These are phyloP conservation scores for Alligator sinensis DNA, from an alignment of 2,113 vertebrate species.

Conservation along the genomic window DNA sequence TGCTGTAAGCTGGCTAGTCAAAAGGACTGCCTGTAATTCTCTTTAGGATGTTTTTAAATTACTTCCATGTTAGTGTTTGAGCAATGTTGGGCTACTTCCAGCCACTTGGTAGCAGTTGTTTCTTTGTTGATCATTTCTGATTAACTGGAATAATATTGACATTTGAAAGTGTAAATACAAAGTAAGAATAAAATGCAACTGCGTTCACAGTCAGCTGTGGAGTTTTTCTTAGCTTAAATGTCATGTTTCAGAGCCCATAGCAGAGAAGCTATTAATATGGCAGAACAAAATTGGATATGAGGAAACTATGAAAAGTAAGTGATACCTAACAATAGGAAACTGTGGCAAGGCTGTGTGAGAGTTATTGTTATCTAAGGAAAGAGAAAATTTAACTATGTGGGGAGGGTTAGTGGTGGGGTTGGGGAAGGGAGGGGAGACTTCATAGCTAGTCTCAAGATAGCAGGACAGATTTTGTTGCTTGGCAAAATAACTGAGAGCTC, in stretches of 20 bases:
- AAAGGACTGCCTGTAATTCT: rapidly evolving
- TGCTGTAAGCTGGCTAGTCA: conserved; percentile 3
- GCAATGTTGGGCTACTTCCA: neutral
- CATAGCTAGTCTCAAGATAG: neutral
- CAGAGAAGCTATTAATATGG: neutral
- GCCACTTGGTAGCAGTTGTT: neutral
- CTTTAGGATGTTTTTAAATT: conserved; percentile 59
- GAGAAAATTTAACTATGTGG: neutral
- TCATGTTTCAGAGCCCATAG: neutral
- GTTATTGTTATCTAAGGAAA: neutral
- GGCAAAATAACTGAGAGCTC: neutral
- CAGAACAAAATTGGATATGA: neutral
- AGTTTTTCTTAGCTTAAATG: neutral
- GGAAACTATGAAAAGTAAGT: neutral
- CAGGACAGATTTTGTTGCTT: neutral
- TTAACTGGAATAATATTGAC: neutral
- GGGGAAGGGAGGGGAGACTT: neutral
- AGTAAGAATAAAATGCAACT: neutral
- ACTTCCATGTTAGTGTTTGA: conserved; percentile 45
- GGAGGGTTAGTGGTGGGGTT: too few relatives aligned
- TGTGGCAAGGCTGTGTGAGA: neutral
- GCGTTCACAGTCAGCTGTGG: neutral
- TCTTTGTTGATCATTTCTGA: neutral
- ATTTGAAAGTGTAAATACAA: neutral
- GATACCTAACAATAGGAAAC: neutral